Evolutionary conservation across 2,888 invertebrate genomes (phyloP), one percentile per base, ranked within the genome.

Genomic region (Caenorhabditis macrosperma): DNA sequence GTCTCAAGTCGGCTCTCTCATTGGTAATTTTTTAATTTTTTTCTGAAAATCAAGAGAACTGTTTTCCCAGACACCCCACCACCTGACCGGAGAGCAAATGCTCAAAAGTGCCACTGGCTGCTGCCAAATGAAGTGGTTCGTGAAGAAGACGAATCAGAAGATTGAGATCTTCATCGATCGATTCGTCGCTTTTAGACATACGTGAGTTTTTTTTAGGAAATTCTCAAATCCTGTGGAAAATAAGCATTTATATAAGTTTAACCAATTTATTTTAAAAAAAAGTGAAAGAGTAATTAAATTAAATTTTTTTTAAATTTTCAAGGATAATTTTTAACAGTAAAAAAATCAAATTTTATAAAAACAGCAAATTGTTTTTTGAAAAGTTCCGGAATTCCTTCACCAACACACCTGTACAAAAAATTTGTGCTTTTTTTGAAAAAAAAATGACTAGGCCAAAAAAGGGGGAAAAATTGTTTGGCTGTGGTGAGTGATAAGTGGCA

Each of bases 11-110:
- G 2, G 48, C 72, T 1, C n/a, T 78, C 15, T 50, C 48, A 4
- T 26, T 67, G 72, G 77, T 78, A 24, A n/a, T 7, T n/a, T 24
- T 54, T n/a, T 12, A 33, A 35, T 41, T 28, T n/a, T 44, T 7
- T 26, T 33, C 15, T 44, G n/a, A 26, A 17, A 44, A 26, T 59
- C 33, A 17, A 33, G 17, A 5, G 7, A 38, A 6, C 50, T 71
- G 26, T n/a, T n/a, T n/a, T n/a, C n/a, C n/a, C 46, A 75, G 75
- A 81, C 81, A 3, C 67, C 76, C 0, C 71, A 76, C 30, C 76
- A 81, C 35, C 10, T 77, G 22, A 67, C 55, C 4, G 72, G 61
- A 0, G 81, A 76, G 28, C 81, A 81, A 67, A 81, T 81, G 81
- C 60, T 81, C 20, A 66, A 71, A 71, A 22, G 63, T 1, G 81